These are phyloP conservation scores for Corbicula japonica DNA, from an alignment of 2,888 invertebrate genomes.

Conservation along the genomic window DNA sequence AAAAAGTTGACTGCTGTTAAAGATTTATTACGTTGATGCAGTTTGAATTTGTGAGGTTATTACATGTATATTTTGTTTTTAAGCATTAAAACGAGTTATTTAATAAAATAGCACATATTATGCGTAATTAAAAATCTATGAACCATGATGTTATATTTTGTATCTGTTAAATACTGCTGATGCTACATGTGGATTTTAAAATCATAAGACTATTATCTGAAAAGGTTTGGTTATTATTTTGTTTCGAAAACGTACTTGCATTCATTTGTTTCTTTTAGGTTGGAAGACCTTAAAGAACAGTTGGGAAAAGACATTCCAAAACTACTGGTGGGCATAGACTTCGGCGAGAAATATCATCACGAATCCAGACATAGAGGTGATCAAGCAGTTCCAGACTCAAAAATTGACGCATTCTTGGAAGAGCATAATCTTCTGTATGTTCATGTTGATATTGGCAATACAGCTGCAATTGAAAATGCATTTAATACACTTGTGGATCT, in stretches of 20 bases:
- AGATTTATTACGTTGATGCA: too few species aligned
- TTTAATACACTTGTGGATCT: constrained; percentile 33
- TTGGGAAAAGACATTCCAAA: constrained; percentile 3
- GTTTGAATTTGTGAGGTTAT: too few species aligned
- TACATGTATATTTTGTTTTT: too few species aligned
- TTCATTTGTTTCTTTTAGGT: constrained; percentile 8
- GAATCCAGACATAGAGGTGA: neutral
- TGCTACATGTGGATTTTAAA: too few species aligned
- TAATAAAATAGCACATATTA: too few species aligned
- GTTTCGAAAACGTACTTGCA: neutral
- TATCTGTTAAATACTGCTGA: neutral
- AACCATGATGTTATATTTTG: neutral
- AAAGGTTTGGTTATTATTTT: neutral
- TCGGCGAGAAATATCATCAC: neutral
- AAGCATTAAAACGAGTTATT: too few species aligned
- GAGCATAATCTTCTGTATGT: constrained; percentile 12
- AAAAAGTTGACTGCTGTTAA: too few species aligned
- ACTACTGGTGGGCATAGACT: constrained; percentile 16
- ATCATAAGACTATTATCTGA: neutral
- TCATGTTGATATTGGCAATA: constrained; percentile 5
- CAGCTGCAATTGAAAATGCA: neutral
- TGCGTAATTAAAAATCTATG: too few species aligned
- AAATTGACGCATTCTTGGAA: constrained; percentile 19
- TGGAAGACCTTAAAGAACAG: constrained; percentile 6
- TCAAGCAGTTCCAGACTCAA: neutral